These are phyloP conservation scores for Macrophya alboannulata DNA, from an alignment of 2,888 invertebrate species.

Conservation along the genomic window DNA sequence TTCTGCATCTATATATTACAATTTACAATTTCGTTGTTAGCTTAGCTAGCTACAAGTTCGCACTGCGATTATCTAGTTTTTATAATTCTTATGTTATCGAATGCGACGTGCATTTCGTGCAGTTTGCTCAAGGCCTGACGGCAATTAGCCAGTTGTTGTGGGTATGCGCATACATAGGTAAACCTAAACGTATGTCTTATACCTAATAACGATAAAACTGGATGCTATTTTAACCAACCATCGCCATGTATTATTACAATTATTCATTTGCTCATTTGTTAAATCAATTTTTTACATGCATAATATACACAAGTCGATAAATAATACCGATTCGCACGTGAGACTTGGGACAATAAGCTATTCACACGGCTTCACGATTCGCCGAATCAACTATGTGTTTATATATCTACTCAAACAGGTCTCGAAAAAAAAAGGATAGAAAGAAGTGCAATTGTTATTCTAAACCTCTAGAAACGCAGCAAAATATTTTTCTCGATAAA, in stretches of 20 bases:
- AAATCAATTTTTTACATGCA: not conserved
- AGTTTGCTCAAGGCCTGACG: conserved; percentile 13
- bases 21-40: not conserved
- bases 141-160: not conserved
- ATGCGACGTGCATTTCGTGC: conserved; percentile 13
- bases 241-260: not conserved
- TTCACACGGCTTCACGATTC: conserved; percentile 3
- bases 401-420: not conserved
- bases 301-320: not conserved
- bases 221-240: not conserved
- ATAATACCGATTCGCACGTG: not conserved
- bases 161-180: not conserved
- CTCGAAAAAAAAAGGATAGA: not conserved
- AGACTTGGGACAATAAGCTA: not conserved
- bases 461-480: conserved; percentile 1
- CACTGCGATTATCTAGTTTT: not conserved
- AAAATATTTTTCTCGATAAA: not conserved
- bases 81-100: not conserved
- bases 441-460: not conserved
- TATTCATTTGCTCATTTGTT: not conserved
- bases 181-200: not conserved
- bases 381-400: not conserved
- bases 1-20: not conserved
- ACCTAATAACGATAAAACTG: not conserved
- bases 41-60: not conserved